These are phyloP conservation scores for Potorous gilbertii DNA, from an alignment of 2,797 vertebrate species.

Conservation along the genomic window DNA sequence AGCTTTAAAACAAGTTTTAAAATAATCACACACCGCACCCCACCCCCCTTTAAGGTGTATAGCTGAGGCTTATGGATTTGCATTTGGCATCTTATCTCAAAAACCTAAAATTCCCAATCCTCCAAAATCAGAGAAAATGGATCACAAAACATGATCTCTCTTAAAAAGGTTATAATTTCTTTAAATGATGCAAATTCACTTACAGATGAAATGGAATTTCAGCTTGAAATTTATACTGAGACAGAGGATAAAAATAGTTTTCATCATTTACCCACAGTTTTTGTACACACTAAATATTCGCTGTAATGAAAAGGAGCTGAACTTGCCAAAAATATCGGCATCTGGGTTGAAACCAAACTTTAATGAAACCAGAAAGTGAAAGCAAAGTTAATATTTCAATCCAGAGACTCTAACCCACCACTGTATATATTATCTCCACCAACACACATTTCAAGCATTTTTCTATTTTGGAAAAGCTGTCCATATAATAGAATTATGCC, in stretches of 20 bases:
- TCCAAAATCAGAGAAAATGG: constrained; percentile 17
- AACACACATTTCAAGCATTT: constrained; percentile 74
- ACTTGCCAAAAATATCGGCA: constrained; percentile 23
- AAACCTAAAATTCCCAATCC: constrained; percentile 48
- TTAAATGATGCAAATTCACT: constrained; percentile 26
- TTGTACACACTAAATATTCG: constrained; percentile 30
- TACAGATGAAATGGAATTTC: not conserved
- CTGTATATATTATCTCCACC: constrained; percentile 58
- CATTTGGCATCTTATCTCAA: constrained; percentile 30
- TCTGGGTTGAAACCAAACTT: constrained; percentile 37
- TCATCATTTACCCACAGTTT: not conserved
- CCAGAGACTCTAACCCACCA: constrained; percentile 25
- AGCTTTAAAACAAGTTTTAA: not conserved
- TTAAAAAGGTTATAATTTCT: constrained; percentile 35
- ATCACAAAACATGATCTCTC: constrained; percentile 8
- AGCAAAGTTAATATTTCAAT: constrained; percentile 45
- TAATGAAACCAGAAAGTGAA: constrained; percentile 33
- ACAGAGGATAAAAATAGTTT: constrained; percentile 8
- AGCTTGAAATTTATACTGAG: not conserved
- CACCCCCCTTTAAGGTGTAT: not conserved
- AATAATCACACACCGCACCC: not conserved
- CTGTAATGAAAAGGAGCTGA: constrained; percentile 9
- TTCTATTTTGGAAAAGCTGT: constrained; percentile 60
- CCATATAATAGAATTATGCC: constrained; percentile 22
- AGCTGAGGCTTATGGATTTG: not conserved